Base-by-base conservation (phyloP, 2,113 vertebrate species). In the Bubo bubo region DNA sequence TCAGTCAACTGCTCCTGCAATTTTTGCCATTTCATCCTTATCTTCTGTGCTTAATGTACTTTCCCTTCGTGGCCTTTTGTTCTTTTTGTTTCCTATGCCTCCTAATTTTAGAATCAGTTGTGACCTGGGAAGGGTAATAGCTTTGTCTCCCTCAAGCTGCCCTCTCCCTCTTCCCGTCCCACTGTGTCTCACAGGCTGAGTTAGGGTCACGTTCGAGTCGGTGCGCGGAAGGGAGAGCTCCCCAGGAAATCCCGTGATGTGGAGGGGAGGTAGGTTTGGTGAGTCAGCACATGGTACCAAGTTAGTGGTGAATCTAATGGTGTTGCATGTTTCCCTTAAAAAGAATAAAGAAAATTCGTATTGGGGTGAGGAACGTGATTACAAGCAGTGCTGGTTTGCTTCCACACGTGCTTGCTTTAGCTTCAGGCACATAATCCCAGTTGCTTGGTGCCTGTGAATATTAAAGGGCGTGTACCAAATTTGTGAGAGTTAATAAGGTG, bases 161-260 rank as follows among this genome's bases (percentile, higher is more conserved):
- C 73, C 62, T 50, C 27, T 45, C 27, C 59, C 23, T 79, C 19
- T 13, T 56, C 37, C 23, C 10, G 32, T 56, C 20, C 26, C 28
- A 15, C 30, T 26, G 32, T 37, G 7, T 55, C n/a, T 60, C 39
- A 8, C 10, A 5, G 30, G 53, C 30, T 41, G 30, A 56, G 63
- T 16, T 13, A 11, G 72, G 74, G 32, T 86, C 28, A 3, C 1
- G 14, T 34, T 39, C 24, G 56, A 39, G 47, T 37, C 2, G 2
- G 34, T 12, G 18, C 27, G 37, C 10, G 41, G 68, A 11, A 35
- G 49, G 70, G 32, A 52, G 12, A n/a, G 2, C 18, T 41, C 13
- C 6, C 12, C 0, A 10, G 86, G 92, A 50, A 43, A 34, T 24
- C 47, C 37, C 0, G 1, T 4, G 41, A 8, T 79, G 67, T 18